These are phyloP conservation scores for Mobula birostris DNA, from an alignment of 2,113 vertebrate genomes.

Conservation along the genomic window DNA sequence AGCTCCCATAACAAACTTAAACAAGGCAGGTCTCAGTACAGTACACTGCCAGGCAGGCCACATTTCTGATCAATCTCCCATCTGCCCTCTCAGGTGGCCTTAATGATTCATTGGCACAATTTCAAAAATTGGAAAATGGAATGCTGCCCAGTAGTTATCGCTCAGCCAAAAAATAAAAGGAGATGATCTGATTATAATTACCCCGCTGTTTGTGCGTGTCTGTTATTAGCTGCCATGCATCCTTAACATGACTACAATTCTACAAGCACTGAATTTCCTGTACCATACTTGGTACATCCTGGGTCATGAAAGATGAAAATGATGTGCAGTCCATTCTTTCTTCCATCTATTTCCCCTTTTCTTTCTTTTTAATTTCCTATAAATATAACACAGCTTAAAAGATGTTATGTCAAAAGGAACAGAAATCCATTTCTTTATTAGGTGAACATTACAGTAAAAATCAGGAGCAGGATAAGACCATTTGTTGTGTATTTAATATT, in stretches of 20 bases:
- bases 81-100: neutral
- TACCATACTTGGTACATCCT: neutral
- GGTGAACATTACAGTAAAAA: no score
- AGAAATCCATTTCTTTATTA: neutral
- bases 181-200: neutral
- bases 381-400: neutral
- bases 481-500: no score
- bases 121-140: neutral
- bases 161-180: neutral
- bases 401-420: neutral
- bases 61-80: neutral
- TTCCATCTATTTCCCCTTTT: neutral
- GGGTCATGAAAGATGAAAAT: neutral
- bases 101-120: neutral
- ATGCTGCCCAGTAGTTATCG: neutral
- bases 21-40: neutral
- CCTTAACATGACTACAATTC: neutral
- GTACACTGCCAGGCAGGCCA: neutral
- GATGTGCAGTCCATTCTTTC: neutral
- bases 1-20: neutral
- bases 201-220: neutral
- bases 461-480: no score
- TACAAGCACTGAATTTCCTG: neutral
- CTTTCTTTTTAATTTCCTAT: neutral
- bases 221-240: neutral